Evolutionary conservation across 2,888 invertebrate species (phyloP), one percentile per base, ranked within the genome.

Genomic region (Camptogramma bilineatum): DNA sequence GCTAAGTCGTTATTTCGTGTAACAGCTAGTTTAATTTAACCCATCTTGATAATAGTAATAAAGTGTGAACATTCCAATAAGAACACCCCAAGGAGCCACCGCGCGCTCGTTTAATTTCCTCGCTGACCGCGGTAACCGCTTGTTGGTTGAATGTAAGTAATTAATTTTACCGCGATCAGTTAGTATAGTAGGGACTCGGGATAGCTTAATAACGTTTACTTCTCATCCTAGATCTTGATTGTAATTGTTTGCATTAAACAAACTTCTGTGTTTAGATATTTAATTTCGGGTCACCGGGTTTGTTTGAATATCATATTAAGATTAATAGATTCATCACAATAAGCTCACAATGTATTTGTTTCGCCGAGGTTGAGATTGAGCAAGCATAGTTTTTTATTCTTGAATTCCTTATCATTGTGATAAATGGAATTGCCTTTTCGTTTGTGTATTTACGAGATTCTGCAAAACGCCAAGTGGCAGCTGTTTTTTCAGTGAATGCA

Each of bases 141-240:
- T 84, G 87, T 87, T 85, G 84, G 82, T 83, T 82, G 82, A 82
- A 82, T 84, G 85, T 80, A 74, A 81, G 83, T 87, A 88, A 88
- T 88, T 90, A 88, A 88, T 87, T 86, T 83, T 75, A 84, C 84
- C 75, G 77, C 83, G 82, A 82, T 83, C 84, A 81, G 79, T 84
- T 84, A 78, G 77, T 76, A 75, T 42, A 60, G 39, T 21, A 50
- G 50, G 28, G 51, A 39, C 59, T 28, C 47, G 59, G 76, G 78
- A 81, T 82, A 80, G 71, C 77, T 83, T 82, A 83, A 83, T 82
- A 82, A 79, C 76, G 46, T 57, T 62, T 47, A 77, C 74, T 69
- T 80, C 74, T 74, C 63, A 64, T 64, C 62, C 60, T 60, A 73
- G 69, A 71, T 64, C 61, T 47, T 51, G 62, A 72, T 71, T 65